phyloP scores from a whole-genome alignment of 2,888 invertebrate genomes.

The Ecdyonurus torrentis region DNA sequence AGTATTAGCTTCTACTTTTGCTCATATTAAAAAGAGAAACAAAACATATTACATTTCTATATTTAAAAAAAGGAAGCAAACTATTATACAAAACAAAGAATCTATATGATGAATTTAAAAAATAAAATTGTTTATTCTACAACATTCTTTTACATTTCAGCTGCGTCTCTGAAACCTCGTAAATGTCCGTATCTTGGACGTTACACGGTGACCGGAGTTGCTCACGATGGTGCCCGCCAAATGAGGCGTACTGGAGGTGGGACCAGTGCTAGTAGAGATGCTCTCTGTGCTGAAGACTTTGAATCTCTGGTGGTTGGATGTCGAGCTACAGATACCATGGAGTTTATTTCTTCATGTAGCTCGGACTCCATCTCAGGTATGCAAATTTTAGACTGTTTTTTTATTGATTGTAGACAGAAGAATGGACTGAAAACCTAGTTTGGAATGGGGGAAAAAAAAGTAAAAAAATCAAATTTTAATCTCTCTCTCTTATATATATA shows the following conservation, averaged over 20 bases:
- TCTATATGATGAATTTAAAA: too few species aligned
- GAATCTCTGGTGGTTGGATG: slow-evolving; percentile 43
- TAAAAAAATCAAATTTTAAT: too few species aligned
- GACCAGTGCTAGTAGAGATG: slow-evolving; percentile 16
- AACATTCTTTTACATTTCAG: slow-evolving; percentile 28
- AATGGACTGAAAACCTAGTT: too few species aligned
- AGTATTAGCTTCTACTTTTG: too few species aligned
- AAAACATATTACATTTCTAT: too few species aligned
- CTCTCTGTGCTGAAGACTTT: slow-evolving; percentile 31
- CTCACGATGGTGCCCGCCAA: background rate
- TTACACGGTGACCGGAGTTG: slow-evolving; percentile 35
- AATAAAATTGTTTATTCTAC: too few species aligned
- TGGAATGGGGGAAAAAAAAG: too few species aligned
- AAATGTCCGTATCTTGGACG: slow-evolving; percentile 53
- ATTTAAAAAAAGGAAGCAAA: too few species aligned
- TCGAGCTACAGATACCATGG: slow-evolving; percentile 36
- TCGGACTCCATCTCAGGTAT: slow-evolving; percentile 21
- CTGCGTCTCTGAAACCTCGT: slow-evolving; percentile 40
- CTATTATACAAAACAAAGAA: too few species aligned
- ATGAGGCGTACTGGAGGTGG: background rate
- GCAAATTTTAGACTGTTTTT: slow-evolving; percentile 5
- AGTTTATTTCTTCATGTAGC: slow-evolving; percentile 38
- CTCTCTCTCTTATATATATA: too few species aligned
- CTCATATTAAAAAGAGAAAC: too few species aligned
- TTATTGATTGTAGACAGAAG: too few species aligned